Conservation (phyloP, 2,888 invertebrate species). For the Brachylomia viminalis region DNA sequence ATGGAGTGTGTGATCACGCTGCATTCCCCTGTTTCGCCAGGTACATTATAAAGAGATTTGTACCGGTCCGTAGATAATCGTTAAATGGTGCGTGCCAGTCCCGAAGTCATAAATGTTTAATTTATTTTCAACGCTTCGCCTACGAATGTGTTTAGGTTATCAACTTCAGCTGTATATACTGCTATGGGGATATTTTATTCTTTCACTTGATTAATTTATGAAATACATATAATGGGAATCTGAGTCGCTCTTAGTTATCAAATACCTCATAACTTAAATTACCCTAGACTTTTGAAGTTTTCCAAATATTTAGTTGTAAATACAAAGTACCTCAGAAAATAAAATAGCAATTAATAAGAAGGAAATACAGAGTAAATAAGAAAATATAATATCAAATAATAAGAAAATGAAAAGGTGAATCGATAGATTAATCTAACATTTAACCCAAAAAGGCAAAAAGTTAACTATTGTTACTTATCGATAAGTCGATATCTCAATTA, state of each 20-base stretch:
- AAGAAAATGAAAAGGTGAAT: background rate
- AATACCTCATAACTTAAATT: background rate
- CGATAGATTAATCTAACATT: background rate
- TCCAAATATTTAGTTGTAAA: background rate
- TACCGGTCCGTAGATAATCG: slow-evolving; percentile 76
- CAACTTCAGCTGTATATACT: slow-evolving; percentile 54
- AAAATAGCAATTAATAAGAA: background rate
- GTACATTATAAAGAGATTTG: slow-evolving; percentile 82
- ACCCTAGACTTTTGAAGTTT: background rate
- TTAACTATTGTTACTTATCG: too few relatives aligned
- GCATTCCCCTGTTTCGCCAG: slow-evolving; percentile 69
- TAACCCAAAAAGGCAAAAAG: background rate
- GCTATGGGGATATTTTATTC: slow-evolving; percentile 12
- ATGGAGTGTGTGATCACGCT: slow-evolving; percentile 41
- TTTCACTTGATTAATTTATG: background rate
- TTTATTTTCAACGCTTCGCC: slow-evolving; percentile 67
- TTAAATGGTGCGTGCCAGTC: slow-evolving; percentile 75
- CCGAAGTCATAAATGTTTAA: slow-evolving; percentile 75
- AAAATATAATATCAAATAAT: background rate
- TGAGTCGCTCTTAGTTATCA: background rate
- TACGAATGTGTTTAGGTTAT: slow-evolving; percentile 52
- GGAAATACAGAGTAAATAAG: background rate
- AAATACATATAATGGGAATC: background rate
- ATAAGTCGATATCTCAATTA: slow-evolving; percentile 59
- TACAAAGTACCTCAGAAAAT: background rate